Conservation (phyloP, 2,888 invertebrate genomes). For the Cephalotes varians region DNA sequence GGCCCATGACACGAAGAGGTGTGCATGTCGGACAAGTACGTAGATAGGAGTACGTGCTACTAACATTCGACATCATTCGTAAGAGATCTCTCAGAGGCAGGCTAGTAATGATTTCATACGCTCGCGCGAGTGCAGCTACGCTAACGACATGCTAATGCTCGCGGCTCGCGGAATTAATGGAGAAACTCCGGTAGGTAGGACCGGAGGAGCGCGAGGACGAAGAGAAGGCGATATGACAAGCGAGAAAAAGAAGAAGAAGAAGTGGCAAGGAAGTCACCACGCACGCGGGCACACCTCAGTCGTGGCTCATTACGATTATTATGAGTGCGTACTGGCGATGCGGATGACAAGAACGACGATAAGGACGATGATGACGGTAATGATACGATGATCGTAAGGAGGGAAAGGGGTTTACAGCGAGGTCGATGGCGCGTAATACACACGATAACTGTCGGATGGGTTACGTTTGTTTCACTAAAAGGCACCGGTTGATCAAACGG, state of each 20-base stretch:
- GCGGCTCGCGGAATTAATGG: slow-evolving; percentile 74
- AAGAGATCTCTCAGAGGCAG: slow-evolving; percentile 36
- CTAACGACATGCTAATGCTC: slow-evolving; percentile 77
- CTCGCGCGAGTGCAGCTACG: slow-evolving; percentile 60
- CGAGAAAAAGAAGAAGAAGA: slow-evolving; percentile 24
- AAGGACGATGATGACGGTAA: slow-evolving; percentile 55
- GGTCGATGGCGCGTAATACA: slow-evolving; percentile 60
- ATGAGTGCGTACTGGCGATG: slow-evolving; percentile 47
- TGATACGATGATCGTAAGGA: slow-evolving; percentile 39
- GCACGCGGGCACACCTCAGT: slow-evolving; percentile 45
- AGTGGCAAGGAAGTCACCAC: slow-evolving; percentile 31
- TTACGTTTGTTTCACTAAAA: slow-evolving; percentile 42
- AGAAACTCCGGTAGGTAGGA: slow-evolving; percentile 63
- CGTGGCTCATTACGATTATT: slow-evolving; percentile 56
- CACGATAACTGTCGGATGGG: slow-evolving; percentile 42
- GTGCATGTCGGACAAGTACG: slow-evolving; percentile 50
- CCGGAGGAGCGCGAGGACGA: slow-evolving; percentile 24
- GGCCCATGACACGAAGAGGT: slow-evolving; percentile 66
- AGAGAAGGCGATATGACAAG: slow-evolving; percentile 8
- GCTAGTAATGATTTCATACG: slow-evolving; percentile 73
- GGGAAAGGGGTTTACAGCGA: slow-evolving; percentile 25
- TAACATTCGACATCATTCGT: slow-evolving; percentile 38
- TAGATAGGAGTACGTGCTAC: slow-evolving; percentile 20
- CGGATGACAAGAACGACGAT: slow-evolving; percentile 52
- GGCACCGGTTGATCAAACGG: slow-evolving; percentile 15